phyloP scores from a whole-genome alignment of 1,140 invertebrate species.

The Drosophila sturtevanti region DNA sequence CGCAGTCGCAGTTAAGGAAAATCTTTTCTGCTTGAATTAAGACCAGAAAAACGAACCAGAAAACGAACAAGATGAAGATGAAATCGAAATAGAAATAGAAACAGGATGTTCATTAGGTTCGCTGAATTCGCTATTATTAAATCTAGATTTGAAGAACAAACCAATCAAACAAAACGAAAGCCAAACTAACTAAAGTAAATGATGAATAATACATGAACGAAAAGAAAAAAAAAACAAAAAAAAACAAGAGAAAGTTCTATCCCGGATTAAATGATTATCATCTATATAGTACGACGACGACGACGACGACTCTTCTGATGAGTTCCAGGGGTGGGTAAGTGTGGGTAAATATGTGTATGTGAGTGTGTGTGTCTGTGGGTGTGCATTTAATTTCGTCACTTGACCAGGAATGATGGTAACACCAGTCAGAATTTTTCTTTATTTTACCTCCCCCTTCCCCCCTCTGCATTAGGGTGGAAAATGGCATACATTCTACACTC shows the following conservation, averaged over 20 bases:
- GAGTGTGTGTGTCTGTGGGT: not conserved
- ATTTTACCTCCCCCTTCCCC: no score
- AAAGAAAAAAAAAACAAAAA: not conserved
- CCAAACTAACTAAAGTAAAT: conserved; percentile 40
- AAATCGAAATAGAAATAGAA: conserved; percentile 28
- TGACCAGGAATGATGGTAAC: conserved; percentile 17
- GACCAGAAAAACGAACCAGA: conserved; percentile 26
- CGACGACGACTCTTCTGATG: not conserved
- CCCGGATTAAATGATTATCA: conserved; percentile 77
- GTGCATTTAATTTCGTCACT: conserved; percentile 24
- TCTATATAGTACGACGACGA: not conserved
- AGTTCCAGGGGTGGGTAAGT: not conserved
- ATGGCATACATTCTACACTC: not conserved
- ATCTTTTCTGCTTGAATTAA: conserved; percentile 77
- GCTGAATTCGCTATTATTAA: conserved; percentile 73
- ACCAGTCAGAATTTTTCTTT: not conserved
- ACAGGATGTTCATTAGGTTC: conserved; percentile 80
- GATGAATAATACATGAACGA: conserved; percentile 75
- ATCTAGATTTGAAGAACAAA: conserved; percentile 52
- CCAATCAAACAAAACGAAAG: conserved; percentile 39
- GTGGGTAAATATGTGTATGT: no score
- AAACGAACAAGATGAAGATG: conserved; percentile 3
- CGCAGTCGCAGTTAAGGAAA: not conserved
- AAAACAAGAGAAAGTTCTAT: conserved; percentile 34
- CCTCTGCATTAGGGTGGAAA: not conserved